A percentile compares a stretch with the other conserved stretches of the same genome.
Conservation (phyloP, 1,140 invertebrate genomes). For the Drosophila oshimai region DNA sequence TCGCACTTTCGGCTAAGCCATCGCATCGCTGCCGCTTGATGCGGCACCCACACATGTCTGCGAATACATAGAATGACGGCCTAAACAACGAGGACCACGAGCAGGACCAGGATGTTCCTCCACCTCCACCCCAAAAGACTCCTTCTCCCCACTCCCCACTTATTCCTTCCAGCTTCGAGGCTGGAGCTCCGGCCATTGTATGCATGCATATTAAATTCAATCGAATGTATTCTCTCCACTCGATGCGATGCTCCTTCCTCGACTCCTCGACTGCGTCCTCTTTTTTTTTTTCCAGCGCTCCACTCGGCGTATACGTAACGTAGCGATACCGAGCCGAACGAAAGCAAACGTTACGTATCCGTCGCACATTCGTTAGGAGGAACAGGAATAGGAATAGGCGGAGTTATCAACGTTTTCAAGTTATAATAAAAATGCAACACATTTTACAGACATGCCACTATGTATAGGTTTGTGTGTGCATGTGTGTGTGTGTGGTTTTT, state of each 20-base stretch:
- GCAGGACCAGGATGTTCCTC: neutral
- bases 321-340: conserved; percentile 28
- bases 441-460: conserved; percentile 68
- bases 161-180: conserved; percentile 24
- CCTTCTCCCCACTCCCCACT: neutral
- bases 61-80: conserved; percentile 51
- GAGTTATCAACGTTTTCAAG: conserved; percentile 82
- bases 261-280: conserved; percentile 17
- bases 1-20: conserved; percentile 68
- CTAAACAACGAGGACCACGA: conserved; percentile 53
- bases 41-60: conserved; percentile 40
- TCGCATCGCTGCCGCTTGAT: conserved; percentile 47
- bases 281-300: conserved; percentile 14
- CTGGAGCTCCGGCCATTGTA: conserved; percentile 62
- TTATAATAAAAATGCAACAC: conserved; percentile 82
- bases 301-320: conserved; percentile 44
- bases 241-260: conserved; percentile 20
- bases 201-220: conserved; percentile 82
- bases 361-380: conserved; percentile 72
- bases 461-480: conserved; percentile 18
- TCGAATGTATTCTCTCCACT: conserved; percentile 80
- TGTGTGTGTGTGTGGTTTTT: neutral
- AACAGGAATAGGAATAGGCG: conserved; percentile 75
- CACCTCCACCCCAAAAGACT: neutral
- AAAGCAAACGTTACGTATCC: conserved; percentile 58